Evolutionary conservation across 1,140 invertebrate genomes (phyloP).

Genomic region (Lepidurus packardi): DNA sequence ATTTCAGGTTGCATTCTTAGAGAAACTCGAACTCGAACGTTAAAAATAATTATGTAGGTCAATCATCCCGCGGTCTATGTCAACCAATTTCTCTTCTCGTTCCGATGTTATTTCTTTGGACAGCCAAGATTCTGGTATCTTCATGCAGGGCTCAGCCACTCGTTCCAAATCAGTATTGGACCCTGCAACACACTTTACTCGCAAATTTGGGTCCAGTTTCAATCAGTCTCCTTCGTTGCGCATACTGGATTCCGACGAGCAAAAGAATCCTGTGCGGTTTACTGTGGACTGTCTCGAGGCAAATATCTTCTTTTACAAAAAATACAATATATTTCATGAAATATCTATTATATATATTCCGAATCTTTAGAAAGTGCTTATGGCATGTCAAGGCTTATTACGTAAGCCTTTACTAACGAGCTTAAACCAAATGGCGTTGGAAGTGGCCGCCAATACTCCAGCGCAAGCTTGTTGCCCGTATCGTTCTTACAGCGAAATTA

Average conservation of each 20-base stretch:
- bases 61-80: conserved; percentile 87
- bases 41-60: conserved; percentile 54
- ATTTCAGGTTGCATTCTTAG: conserved; percentile 33
- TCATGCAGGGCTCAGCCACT: conserved; percentile 33
- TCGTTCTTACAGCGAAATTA: conserved; percentile 86
- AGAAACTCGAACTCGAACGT: conserved; percentile 34
- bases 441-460: conserved; percentile 60
- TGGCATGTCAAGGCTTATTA: conserved; percentile 77
- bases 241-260: background rate
- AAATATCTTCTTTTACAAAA: conserved; percentile 7
- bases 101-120: conserved; percentile 46
- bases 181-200: conserved; percentile 78
- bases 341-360: conserved; percentile 42
- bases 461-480: conserved; percentile 61
- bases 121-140: conserved; percentile 40
- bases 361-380: conserved; percentile 66
- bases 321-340: background rate
- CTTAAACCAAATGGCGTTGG: conserved; percentile 73
- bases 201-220: conserved; percentile 87
- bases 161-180: conserved; percentile 55
- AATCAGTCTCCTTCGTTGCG: conserved; percentile 60
- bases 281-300: background rate
- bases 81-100: conserved; percentile 65
- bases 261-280: conserved; percentile 54
- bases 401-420: conserved; percentile 71